These are phyloP conservation scores for Phataginus tricuspis DNA, from an alignment of 2,797 vertebrate species.

Conservation along the genomic window DNA sequence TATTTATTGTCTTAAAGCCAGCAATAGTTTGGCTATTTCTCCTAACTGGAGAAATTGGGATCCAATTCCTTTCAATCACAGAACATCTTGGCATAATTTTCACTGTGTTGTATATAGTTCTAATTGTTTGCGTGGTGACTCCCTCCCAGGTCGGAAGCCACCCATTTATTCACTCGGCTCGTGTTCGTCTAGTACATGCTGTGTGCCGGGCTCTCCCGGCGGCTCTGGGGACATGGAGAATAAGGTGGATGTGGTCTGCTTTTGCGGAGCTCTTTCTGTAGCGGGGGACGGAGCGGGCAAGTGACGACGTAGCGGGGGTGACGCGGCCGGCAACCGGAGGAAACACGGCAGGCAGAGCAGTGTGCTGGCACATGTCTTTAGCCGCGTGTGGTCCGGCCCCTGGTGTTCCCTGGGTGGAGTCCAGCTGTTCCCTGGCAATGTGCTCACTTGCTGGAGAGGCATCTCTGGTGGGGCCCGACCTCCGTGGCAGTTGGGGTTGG, in stretches of 20 bases:
- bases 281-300: background rate
- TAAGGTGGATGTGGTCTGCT: accelerated
- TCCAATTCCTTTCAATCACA: accelerated
- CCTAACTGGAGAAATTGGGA: background rate
- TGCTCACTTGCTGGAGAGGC: accelerated
- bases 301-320: too few relatives aligned
- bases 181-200: background rate
- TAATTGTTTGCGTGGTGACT: accelerated
- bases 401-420: accelerated
- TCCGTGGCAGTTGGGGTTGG: accelerated
- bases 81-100: accelerated
- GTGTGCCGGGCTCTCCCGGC: accelerated
- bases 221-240: background rate
- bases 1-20: background rate
- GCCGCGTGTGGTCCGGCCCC: accelerated
- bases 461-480: accelerated
- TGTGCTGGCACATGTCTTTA: accelerated
- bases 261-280: accelerated
- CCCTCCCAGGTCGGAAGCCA: too few relatives aligned
- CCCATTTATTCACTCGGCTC: accelerated
- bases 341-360: accelerated
- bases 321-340: accelerated
- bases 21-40: background rate
- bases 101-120: background rate
- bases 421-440: background rate